Conservation (phyloP, 2,113 vertebrate genomes). For the Coturnix japonica region DNA sequence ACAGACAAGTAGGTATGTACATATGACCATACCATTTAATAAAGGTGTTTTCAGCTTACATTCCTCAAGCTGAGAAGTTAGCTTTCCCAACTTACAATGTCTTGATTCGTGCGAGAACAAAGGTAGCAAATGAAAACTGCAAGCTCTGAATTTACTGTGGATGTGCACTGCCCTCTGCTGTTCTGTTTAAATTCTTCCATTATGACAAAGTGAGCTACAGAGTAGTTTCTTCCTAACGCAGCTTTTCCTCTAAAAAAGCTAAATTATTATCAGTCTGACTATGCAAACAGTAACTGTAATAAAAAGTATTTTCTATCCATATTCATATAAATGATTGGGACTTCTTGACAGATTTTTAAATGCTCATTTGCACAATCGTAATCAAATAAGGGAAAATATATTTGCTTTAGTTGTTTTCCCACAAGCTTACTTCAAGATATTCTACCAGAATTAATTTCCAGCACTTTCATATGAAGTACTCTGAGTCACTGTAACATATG, state of each 20-base stretch:
- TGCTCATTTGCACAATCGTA: not conserved
- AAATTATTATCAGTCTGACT: not conserved
- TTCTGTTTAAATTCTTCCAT: not conserved
- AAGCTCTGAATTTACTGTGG: not conserved
- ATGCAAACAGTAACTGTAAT: not conserved
- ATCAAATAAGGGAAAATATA: not conserved
- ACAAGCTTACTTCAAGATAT: not conserved
- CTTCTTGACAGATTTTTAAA: not conserved
- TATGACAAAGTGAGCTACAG: accelerated
- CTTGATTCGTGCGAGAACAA: not conserved
- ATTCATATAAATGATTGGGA: not conserved
- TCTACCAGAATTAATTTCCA: not conserved
- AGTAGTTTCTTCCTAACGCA: not conserved
- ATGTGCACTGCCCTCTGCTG: conserved; percentile 72
- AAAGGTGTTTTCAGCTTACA: not conserved
- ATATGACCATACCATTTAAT: not conserved
- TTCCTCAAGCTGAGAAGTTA: not conserved
- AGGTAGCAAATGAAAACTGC: not conserved
- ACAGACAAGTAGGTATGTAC: not conserved
- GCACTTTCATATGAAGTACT: not conserved
- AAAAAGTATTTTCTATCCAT: not conserved
- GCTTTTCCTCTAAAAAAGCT: not conserved
- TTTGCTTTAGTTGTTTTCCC: not conserved
- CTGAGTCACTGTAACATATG: not conserved
- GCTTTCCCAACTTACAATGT: not conserved